Evolutionary conservation across 2,797 vertebrate species (phyloP), one percentile per base, ranked within the genome.

Genomic region (Cynopterus sphinx): DNA sequence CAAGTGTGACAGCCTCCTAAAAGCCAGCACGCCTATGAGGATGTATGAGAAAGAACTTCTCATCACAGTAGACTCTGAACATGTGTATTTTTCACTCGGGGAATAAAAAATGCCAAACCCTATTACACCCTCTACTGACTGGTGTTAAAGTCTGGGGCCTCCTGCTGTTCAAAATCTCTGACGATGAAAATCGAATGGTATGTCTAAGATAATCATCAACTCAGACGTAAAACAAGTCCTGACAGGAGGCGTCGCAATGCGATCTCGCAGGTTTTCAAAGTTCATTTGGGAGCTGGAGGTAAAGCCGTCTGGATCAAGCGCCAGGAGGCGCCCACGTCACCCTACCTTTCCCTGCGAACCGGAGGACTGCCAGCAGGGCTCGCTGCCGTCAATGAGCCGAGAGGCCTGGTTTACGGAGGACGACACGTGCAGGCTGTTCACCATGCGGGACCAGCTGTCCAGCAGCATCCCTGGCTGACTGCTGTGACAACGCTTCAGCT

Each of bases 321-420:
- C 22, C 16, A 10, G 36, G n/a, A 53, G 1, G 6, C 5, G 24
- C 4, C 39, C 19, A 1, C 1, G 67, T 36, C 2, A 91, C 59
- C n/a, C 95, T 97, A 99, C 99, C 99, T 99, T 99, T 94, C 99
- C 99, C 98, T 99, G 99, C 0, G 99, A 99, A 17, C 99, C 99
- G 0, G 99, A 99, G 1, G 99, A 99, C 98, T 99, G 99, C 99
- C 99, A 99, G 94, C 99, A 99, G 97, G 99, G 99, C 96, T 99
- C 99, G 4, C 99, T 99, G 93, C 99, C 98, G 96, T 99, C 99
- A 78, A 99, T 99, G 88, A 99, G 99, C 65, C 99, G 99, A 0
- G 99, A 99, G 4, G 99, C 99, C 98, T 99, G 99, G 98, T 99
- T 99, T 70, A 99, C 99, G 0, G 99, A 99, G 0, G 99, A 99